Conservation (phyloP, 1,140 invertebrate genomes). For the Pseudomyrmex sp. region DNA sequence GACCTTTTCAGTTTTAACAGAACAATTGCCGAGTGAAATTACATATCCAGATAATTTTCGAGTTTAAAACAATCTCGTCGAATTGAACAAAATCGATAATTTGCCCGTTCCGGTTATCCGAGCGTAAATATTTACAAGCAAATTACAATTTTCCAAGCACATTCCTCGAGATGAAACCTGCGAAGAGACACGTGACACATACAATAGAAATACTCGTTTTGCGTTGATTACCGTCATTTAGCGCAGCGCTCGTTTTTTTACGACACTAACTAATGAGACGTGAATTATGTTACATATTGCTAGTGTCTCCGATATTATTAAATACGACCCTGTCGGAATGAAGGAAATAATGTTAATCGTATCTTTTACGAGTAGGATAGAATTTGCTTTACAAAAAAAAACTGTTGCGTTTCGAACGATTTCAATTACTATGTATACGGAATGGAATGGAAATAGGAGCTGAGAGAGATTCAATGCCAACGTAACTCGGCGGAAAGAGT, state of each 20-base stretch:
- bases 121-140: slow-evolving; percentile 62
- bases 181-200: neutral
- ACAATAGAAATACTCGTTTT: slow-evolving; percentile 26
- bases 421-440: neutral
- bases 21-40: too few relatives aligned
- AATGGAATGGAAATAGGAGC: neutral
- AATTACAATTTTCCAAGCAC: slow-evolving; percentile 36
- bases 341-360: slow-evolving; percentile 6
- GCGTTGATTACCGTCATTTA: neutral
- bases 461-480: slow-evolving; percentile 12
- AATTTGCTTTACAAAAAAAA: slow-evolving; percentile 15
- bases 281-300: neutral
- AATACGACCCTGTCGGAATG: neutral
- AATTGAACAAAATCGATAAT: neutral
- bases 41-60: neutral
- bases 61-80: neutral
- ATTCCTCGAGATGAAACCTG: neutral
- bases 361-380: neutral
- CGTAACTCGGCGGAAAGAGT: slow-evolving; percentile 53
- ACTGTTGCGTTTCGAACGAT: neutral
- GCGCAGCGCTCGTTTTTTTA: slow-evolving; percentile 8
- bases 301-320: slow-evolving; percentile 1
- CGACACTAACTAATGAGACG: neutral
- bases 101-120: neutral
- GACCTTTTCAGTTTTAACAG: neutral